Evolutionary conservation across 1,140 invertebrate species (phyloP), one percentile per base, ranked within the genome.

Genomic region (Macrobrachium nipponense): DNA sequence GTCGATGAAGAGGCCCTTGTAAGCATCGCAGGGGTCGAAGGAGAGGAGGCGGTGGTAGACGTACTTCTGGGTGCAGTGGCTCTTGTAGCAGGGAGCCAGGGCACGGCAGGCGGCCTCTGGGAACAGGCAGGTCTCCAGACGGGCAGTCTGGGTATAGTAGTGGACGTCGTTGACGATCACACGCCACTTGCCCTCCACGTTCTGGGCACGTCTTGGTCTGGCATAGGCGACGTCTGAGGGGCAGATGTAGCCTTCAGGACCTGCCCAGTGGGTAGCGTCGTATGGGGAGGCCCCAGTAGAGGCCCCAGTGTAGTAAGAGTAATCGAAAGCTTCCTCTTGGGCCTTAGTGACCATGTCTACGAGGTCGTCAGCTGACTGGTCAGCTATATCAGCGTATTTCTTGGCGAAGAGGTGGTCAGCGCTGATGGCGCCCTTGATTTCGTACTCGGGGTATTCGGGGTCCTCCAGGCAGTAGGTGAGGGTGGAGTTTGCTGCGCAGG

Each of bases 1-100:
- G 70, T 89, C 89, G 76, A 89, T 89, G 77, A 89, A 89, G 36
- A 89, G 79, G 58, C 89, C 89, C 59, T 77, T 88, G 87, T 89
- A 84, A 20, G 83, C 58, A 73, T 89, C 88, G 70, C 89, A 89
- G n/a, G 89, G 89, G 84, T 89, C 89, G 59, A 62, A 89, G 44
- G 89, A 89, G 0, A 90, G 75, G 72, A 90, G 87, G 23, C 89
- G 84, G 59, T 90, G 89, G 84, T 88, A 89, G 70, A 89, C 84
- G 51, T 88, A 89, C 86, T 90, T 90, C 80, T 90, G 89, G 36
- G 83, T 87, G 76, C 89, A 90, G 23, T 88, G 86, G 59, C 78
- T 89, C 51, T 88, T 36, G 72, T 90, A 88, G 82, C 89, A 90
- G 59, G 89, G 89, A 6, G 89, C 89, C 17, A 90, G 60, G 23